phyloP scores from a whole-genome alignment of 1,140 invertebrate species.

The Calosoma granatense region DNA sequence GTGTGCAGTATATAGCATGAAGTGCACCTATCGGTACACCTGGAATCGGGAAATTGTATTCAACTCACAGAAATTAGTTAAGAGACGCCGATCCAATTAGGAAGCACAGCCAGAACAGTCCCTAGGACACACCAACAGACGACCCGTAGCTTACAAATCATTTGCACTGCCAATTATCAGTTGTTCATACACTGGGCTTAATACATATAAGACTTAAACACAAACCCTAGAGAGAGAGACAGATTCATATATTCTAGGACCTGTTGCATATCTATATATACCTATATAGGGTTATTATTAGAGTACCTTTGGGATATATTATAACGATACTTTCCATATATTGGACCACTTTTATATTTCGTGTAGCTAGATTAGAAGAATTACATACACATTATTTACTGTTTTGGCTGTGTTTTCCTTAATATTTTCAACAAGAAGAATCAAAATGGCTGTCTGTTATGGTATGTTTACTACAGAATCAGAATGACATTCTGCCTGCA shows the following conservation, averaged over 20 bases:
- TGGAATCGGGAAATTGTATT: conserved; percentile 83
- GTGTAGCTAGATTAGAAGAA: conserved; percentile 16
- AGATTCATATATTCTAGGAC: too few species aligned
- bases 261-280: too few species aligned
- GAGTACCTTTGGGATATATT: too few species aligned
- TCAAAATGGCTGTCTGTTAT: conserved; percentile 31
- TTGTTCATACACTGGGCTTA: too few species aligned
- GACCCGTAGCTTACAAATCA: too few species aligned
- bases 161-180: not conserved
- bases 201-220: too few species aligned
- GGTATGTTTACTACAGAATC: conserved; percentile 33
- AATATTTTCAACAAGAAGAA: conserved; percentile 13
- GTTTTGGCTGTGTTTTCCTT: conserved; percentile 12
- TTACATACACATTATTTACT: conserved; percentile 2
- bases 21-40: conserved; percentile 74
- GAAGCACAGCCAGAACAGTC: not conserved
- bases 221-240: too few species aligned
- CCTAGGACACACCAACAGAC: too few species aligned
- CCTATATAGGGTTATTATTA: too few species aligned
- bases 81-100: conserved; percentile 70
- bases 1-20: conserved; percentile 25
- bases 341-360: too few species aligned
- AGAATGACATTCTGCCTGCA: too few species aligned
- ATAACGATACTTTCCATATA: too few species aligned
- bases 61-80: conserved; percentile 80